Conservation (phyloP, 1,140 invertebrate species). For the Odontomachus brunneus region DNA sequence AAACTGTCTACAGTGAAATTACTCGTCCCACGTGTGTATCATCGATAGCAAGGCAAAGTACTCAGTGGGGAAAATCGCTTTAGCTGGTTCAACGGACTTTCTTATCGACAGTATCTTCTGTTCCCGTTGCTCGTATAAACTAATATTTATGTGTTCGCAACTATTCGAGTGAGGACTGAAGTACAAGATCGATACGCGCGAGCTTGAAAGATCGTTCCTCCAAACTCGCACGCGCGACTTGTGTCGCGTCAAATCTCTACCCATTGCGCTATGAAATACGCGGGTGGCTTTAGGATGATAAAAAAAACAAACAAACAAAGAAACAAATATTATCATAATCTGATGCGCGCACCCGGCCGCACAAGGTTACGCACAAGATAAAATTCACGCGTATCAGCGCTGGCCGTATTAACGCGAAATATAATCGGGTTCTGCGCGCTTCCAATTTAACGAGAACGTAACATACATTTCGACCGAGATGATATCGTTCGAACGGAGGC, state of each 20-base stretch:
- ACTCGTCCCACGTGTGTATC: background rate
- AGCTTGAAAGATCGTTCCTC: no score
- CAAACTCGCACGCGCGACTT: no score
- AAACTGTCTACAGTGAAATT: background rate
- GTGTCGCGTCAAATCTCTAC: no score
- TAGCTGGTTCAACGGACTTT: no score
- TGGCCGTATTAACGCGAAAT: no score
- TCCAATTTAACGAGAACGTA: background rate
- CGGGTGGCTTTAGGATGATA: background rate
- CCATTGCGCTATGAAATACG: background rate
- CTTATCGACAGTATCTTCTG: no score
- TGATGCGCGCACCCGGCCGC: no score
- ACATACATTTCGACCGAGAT: constrained; percentile 26
- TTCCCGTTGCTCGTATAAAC: background rate
- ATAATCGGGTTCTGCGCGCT: background rate
- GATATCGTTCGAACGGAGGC: constrained; percentile 10
- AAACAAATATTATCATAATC: background rate
- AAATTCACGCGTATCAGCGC: background rate
- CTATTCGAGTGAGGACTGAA: no score
- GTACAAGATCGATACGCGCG: no score
- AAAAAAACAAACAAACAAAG: no score
- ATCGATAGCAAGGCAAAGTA: no score
- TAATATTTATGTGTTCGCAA: background rate
- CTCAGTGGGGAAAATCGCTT: no score
- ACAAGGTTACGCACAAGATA: background rate